Conservation (phyloP, 1,140 invertebrate genomes). For the Drosophila pectinifera region DNA sequence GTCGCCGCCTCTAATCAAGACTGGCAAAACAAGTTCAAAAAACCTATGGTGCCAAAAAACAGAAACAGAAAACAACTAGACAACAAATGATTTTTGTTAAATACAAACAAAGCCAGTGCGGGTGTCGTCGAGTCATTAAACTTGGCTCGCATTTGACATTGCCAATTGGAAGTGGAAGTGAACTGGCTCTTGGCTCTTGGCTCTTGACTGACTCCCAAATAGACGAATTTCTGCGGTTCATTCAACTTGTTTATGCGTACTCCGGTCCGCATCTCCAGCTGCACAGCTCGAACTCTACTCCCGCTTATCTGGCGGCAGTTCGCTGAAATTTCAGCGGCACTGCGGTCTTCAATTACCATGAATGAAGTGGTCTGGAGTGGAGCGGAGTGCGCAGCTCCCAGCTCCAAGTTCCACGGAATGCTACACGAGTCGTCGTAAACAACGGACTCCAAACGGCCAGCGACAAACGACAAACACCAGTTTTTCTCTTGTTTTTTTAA, state of each 20-base stretch:
- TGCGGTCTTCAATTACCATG: conserved; percentile 52
- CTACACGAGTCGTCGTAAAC: conserved; percentile 52
- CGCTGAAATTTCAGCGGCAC: conserved; percentile 32
- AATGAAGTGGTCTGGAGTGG: conserved; percentile 51
- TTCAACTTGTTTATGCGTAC: conserved; percentile 63
- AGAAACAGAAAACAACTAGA: conserved; percentile 13
- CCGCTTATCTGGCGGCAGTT: conserved; percentile 36
- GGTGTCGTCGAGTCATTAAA: conserved; percentile 60
- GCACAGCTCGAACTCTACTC: conserved; percentile 1
- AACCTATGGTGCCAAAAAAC: conserved; percentile 27
- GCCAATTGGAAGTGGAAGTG: conserved; percentile 49
- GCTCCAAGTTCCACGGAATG: conserved; percentile 46
- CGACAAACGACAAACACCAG: conserved; percentile 17
- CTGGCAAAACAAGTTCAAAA: conserved; percentile 55
- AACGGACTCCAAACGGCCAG: conserved; percentile 3
- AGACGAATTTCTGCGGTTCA: conserved; percentile 42
- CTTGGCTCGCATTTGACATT: conserved; percentile 65
- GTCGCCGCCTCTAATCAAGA: conserved; percentile 49
- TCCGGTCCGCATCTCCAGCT: conserved; percentile 26
- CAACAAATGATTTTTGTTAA: conserved; percentile 12
- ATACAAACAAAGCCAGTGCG: conserved; percentile 54
- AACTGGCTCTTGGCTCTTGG: conserved; percentile 9
- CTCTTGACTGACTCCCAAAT: conserved; percentile 10
- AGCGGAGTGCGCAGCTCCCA: conserved; percentile 24
- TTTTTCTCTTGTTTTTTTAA: conserved; percentile 10